Conservation (phyloP, 1,140 invertebrate genomes). For the Rhopalosiphum maidis region DNA sequence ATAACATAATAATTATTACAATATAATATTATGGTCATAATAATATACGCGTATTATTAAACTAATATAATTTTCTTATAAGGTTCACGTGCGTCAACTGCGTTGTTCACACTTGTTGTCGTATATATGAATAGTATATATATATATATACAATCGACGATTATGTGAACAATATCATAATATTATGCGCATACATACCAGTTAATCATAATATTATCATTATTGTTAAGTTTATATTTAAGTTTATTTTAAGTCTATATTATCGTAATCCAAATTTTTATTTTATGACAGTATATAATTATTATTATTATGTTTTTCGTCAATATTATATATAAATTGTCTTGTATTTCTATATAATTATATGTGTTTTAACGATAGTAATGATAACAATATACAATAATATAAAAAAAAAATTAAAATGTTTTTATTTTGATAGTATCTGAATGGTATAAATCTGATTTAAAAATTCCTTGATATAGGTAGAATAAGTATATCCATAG, state of each 20-base stretch:
- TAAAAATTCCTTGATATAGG: background rate
- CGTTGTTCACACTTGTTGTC: background rate
- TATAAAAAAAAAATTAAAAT: background rate
- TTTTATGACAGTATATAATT: background rate
- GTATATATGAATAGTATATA: background rate
- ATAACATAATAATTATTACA: background rate
- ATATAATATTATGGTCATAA: background rate
- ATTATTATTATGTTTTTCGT: slow-evolving; percentile 1
- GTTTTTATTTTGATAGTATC: background rate
- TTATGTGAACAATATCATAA: background rate
- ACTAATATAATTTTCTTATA: background rate
- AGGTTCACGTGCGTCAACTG: background rate
- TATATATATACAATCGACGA: background rate
- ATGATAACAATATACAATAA: slow-evolving; percentile 20
- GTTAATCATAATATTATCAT: slow-evolving; percentile 7
- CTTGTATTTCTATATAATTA: slow-evolving; percentile 6
- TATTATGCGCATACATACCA: background rate
- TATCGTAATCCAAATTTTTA: background rate
- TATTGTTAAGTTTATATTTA: background rate
- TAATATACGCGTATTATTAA: background rate
- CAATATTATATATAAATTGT: slow-evolving; percentile 7
- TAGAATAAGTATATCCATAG: background rate
- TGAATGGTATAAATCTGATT: background rate
- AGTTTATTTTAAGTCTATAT: background rate
- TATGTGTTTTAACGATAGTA: slow-evolving; percentile 7